Conservation (phyloP, 2,888 invertebrate genomes). For the Temnothorax rugatulus region DNA sequence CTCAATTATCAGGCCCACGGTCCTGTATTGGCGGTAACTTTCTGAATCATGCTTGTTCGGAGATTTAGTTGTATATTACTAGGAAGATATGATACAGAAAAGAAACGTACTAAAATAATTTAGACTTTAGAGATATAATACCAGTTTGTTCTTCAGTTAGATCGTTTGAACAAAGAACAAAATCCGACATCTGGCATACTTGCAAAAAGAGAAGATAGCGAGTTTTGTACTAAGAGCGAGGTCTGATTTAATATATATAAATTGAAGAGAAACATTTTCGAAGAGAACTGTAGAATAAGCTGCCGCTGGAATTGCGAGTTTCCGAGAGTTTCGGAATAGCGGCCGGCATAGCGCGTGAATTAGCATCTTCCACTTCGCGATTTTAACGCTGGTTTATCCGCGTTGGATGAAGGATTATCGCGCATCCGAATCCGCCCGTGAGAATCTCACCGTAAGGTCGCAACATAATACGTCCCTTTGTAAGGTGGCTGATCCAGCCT, state of each 20-base stretch:
- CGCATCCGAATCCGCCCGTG: slow-evolving; percentile 66
- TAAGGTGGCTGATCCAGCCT: slow-evolving; percentile 73
- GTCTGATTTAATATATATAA: slow-evolving; percentile 40
- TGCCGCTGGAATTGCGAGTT: slow-evolving; percentile 35
- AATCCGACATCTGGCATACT: slow-evolving; percentile 5
- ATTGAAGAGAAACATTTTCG: slow-evolving; percentile 41
- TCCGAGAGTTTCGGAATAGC: slow-evolving; percentile 38
- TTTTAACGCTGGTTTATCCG: slow-evolving; percentile 65
- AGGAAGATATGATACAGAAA: neutral
- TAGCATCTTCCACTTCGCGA: slow-evolving; percentile 43
- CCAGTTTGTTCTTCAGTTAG: neutral
- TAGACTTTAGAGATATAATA: neutral
- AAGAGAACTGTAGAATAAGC: slow-evolving; percentile 1
- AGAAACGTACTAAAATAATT: slow-evolving; percentile 11
- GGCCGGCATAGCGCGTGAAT: slow-evolving; percentile 28
- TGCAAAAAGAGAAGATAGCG: neutral
- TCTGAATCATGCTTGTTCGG: neutral
- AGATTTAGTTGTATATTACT: neutral
- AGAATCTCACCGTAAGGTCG: slow-evolving; percentile 71
- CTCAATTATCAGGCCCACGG: slow-evolving; percentile 25
- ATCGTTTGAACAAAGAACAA: neutral
- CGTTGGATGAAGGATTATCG: slow-evolving; percentile 72
- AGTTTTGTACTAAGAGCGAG: slow-evolving; percentile 12
- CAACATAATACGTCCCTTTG: slow-evolving; percentile 75
- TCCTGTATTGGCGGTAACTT: neutral